A percentile compares a stretch with the other conserved stretches of the same genome.
phyloP scores from a whole-genome alignment of 2,113 vertebrate species.

The Lepisosteus oculatus region DNA sequence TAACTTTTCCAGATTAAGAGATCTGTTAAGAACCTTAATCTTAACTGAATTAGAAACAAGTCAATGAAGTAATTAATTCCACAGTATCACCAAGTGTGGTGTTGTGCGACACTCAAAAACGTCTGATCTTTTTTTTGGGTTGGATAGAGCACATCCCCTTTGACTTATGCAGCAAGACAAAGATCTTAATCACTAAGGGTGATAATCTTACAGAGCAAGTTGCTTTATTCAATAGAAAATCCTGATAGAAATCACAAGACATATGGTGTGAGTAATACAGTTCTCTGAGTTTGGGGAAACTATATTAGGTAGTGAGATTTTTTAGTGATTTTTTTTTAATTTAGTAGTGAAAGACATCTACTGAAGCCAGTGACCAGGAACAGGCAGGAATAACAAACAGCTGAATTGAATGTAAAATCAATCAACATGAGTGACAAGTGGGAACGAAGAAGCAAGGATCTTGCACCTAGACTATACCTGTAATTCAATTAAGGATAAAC shows the following conservation, averaged over 20 bases:
- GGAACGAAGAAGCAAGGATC: too few species aligned
- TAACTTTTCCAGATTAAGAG: not conserved
- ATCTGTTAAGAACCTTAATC: not conserved
- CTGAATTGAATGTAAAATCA: too few species aligned
- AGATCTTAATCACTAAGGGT: slow-evolving; percentile 63
- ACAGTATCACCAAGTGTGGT: not conserved
- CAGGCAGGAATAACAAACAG: too few species aligned
- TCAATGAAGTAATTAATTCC: not conserved
- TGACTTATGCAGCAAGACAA: slow-evolving; percentile 50
- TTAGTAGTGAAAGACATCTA: too few species aligned
- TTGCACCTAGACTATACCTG: not conserved
- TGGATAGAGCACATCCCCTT: slow-evolving; percentile 49
- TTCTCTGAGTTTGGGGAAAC: too few species aligned
- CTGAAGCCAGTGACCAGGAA: too few species aligned
- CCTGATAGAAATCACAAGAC: not conserved
- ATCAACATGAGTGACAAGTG: too few species aligned
- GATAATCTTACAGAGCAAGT: slow-evolving; percentile 59
- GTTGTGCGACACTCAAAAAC: not conserved
- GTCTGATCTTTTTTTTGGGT: slow-evolving; percentile 47
- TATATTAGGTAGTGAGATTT: too few species aligned
- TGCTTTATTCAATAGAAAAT: slow-evolving; percentile 51
- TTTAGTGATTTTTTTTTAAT: too few species aligned
- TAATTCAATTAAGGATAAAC: not conserved
- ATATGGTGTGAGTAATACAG: not conserved
- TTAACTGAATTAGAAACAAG: slow-evolving; percentile 4